Conservation (phyloP, 2,113 vertebrate genomes). For the Falco punctatus region DNA sequence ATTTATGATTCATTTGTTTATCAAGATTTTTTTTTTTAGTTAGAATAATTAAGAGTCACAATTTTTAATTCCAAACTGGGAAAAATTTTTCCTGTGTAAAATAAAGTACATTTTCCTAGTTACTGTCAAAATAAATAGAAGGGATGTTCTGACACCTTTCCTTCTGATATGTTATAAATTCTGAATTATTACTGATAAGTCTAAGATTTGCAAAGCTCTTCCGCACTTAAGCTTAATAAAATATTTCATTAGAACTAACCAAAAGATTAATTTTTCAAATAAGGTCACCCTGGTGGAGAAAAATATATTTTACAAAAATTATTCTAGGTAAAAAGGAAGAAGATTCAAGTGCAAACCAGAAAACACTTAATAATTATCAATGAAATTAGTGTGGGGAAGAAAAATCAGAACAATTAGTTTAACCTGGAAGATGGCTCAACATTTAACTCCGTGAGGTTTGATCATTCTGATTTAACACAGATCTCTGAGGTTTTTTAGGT, state of each 20-base stretch:
- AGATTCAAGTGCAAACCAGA: neutral
- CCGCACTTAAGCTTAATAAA: neutral
- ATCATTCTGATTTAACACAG: neutral
- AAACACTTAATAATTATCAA: neutral
- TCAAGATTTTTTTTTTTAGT: neutral
- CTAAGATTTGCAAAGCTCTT: neutral
- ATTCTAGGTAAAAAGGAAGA: neutral
- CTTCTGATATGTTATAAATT: neutral
- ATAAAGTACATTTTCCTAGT: neutral
- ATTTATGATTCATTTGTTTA: neutral
- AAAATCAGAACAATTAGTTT: neutral
- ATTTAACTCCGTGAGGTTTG: neutral
- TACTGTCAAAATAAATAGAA: neutral
- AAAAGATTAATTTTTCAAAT: neutral
- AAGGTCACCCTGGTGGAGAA: neutral
- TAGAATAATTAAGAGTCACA: neutral
- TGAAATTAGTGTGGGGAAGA: neutral
- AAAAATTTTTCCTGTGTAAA: neutral
- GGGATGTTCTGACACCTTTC: neutral
- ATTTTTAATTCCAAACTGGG: neutral
- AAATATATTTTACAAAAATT: neutral
- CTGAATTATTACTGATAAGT: neutral
- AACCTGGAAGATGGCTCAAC: neutral
- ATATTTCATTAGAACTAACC: neutral
- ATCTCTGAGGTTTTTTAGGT: neutral